Evolutionary conservation across 64 coral and sea anemone species (phyloP).

Genomic region (Stylophora pistillata): DNA sequence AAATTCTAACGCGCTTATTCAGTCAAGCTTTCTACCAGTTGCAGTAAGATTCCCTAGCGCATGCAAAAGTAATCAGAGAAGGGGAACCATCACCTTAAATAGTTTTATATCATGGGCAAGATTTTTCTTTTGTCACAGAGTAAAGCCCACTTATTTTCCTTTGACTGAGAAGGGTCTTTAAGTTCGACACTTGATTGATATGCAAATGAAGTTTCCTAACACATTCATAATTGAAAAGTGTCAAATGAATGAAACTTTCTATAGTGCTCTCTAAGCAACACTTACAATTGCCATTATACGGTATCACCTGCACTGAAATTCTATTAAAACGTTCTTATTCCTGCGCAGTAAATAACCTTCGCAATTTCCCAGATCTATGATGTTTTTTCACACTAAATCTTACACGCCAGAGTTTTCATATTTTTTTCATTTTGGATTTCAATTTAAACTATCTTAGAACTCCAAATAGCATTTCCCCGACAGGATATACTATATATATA

Average conservation of each 20-base stretch:
- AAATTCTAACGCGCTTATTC: neutral
- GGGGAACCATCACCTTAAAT: neutral
- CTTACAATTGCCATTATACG: too few relatives aligned
- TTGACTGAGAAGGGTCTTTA: neutral
- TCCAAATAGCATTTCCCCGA: neutral
- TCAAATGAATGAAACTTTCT: slow-evolving; percentile 27
- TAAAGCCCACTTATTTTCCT: slow-evolving; percentile 9
- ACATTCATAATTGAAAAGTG: slow-evolving; percentile 51
- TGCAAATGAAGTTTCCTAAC: slow-evolving; percentile 16
- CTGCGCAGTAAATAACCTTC: neutral
- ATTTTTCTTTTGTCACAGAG: neutral
- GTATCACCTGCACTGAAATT: slow-evolving; percentile 11
- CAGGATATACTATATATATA: neutral
- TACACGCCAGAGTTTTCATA: neutral
- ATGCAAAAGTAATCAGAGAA: neutral
- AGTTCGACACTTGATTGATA: slow-evolving; percentile 31
- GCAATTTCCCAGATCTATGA: neutral
- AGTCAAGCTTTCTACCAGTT: too few relatives aligned
- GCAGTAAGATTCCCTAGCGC: neutral
- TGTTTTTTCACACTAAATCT: neutral
- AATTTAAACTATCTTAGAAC: slow-evolving; percentile 14
- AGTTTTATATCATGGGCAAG: neutral
- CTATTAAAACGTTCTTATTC: neutral
- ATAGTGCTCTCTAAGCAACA: neutral
- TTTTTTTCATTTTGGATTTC: neutral